Evolutionary conservation across 2,888 invertebrate genomes (phyloP).

Genomic region (Labia minor): DNA sequence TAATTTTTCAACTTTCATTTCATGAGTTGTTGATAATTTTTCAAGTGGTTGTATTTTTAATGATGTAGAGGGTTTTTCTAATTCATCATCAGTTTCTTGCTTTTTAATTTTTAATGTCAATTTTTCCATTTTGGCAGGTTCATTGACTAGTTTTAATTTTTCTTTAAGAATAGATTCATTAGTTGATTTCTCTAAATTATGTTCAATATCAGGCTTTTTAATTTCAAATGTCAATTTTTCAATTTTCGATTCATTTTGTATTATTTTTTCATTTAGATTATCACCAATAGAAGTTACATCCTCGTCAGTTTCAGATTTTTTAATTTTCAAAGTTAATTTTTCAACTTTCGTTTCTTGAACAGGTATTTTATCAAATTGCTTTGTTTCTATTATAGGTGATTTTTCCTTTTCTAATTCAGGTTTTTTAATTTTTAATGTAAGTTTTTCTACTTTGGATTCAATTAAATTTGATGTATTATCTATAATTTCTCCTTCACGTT

Average conservation of each 20-base stretch:
- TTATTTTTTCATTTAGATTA: constrained; percentile 24
- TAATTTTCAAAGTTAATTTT: constrained; percentile 20
- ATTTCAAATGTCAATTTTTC: constrained; percentile 30
- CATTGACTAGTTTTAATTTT: not conserved
- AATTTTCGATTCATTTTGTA: constrained; percentile 24
- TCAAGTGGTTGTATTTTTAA: constrained; percentile 31
- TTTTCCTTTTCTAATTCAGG: constrained; percentile 20
- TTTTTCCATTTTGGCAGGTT: constrained; percentile 25
- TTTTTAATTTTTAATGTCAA: constrained; percentile 31
- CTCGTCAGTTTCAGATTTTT: constrained; percentile 18
- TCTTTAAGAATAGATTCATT: not conserved
- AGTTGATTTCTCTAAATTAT: constrained; percentile 14
- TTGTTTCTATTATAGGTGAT: constrained; percentile 27
- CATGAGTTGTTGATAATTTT: constrained; percentile 15
- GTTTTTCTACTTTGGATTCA: constrained; percentile 17
- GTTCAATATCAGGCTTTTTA: constrained; percentile 19
- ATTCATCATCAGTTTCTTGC: constrained; percentile 18
- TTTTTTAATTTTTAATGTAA: constrained; percentile 20
- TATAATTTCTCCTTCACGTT: not conserved
- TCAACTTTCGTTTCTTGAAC: constrained; percentile 22
- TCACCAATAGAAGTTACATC: constrained; percentile 26
- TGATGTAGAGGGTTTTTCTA: constrained; percentile 14
- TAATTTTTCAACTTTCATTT: constrained; percentile 9
- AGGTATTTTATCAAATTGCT: constrained; percentile 23
- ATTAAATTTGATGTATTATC: not conserved